Conservation (phyloP, 2,888 invertebrate species). For the Poecilus cupreus region DNA sequence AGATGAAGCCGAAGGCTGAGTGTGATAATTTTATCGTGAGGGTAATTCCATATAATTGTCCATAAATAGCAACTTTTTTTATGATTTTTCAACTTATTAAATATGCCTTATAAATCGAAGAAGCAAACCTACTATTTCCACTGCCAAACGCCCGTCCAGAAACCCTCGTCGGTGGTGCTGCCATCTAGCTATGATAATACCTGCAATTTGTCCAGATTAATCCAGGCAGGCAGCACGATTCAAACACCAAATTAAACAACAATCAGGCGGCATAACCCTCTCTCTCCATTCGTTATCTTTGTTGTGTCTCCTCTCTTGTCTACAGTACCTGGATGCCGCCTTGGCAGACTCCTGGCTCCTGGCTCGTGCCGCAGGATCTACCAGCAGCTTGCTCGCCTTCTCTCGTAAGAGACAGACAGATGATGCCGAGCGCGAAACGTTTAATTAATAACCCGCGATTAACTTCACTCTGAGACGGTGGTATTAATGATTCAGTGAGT, state of each 20-base stretch:
- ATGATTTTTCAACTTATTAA: too few relatives aligned
- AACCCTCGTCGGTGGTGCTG: neutral
- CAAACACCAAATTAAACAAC: neutral
- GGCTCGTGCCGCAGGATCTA: neutral
- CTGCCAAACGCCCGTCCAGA: too few relatives aligned
- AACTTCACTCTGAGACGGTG: neutral
- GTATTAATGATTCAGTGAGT: slow-evolving; percentile 11
- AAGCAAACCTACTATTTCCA: too few relatives aligned
- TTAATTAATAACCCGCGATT: slow-evolving; percentile 33
- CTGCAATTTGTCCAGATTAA: neutral
- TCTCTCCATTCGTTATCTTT: too few relatives aligned
- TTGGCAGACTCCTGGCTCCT: too few relatives aligned
- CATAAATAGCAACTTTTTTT: too few relatives aligned
- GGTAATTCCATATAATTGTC: too few relatives aligned
- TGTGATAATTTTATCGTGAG: too few relatives aligned
- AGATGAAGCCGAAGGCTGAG: too few relatives aligned
- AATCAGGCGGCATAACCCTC: neutral
- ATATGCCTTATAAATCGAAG: too few relatives aligned
- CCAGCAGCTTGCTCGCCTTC: too few relatives aligned
- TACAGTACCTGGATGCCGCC: neutral
- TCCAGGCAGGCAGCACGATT: neutral
- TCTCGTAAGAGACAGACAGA: neutral
- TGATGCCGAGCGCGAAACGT: neutral
- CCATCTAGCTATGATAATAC: neutral
- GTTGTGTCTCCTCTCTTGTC: neutral